Evolutionary conservation across 2,113 vertebrate genomes (phyloP).

Genomic region (Lontra canadensis): DNA sequence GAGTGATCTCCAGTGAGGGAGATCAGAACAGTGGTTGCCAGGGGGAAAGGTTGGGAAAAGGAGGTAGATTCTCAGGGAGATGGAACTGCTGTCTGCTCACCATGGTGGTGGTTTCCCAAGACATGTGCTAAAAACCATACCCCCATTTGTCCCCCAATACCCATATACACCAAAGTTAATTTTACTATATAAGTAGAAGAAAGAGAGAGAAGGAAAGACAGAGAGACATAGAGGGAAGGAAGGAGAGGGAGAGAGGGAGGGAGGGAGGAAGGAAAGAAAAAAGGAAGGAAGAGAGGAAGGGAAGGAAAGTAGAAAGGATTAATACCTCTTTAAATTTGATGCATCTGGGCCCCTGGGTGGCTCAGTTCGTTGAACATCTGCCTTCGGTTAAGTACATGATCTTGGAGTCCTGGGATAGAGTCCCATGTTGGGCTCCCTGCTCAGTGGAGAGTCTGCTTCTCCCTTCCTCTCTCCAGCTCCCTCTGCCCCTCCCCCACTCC

Average conservation of each 20-base stretch:
- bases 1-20: not conserved
- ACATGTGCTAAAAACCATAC: not conserved
- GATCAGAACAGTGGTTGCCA: not conserved
- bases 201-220: not conserved
- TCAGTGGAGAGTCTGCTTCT: too few relatives aligned
- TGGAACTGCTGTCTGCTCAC: not conserved
- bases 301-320: not conserved
- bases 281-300: not conserved
- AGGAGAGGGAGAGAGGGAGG: too few relatives aligned
- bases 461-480: too few relatives aligned
- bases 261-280: not conserved
- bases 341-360: too few relatives aligned
- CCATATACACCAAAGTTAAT: not conserved
- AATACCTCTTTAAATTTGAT: not conserved
- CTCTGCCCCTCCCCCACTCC: too few relatives aligned
- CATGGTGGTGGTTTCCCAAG: not conserved
- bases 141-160: accelerated
- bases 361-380: too few relatives aligned
- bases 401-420: too few relatives aligned
- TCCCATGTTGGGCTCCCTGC: too few relatives aligned
- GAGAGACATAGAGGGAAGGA: not conserved
- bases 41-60: not conserved
- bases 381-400: too few relatives aligned
- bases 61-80: not conserved
- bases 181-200: not conserved